Percentiles rank a stretch among this genome's conserved stretches.
Conservation (phyloP, 2,797 vertebrate species). For the Rhincodon typus region DNA sequence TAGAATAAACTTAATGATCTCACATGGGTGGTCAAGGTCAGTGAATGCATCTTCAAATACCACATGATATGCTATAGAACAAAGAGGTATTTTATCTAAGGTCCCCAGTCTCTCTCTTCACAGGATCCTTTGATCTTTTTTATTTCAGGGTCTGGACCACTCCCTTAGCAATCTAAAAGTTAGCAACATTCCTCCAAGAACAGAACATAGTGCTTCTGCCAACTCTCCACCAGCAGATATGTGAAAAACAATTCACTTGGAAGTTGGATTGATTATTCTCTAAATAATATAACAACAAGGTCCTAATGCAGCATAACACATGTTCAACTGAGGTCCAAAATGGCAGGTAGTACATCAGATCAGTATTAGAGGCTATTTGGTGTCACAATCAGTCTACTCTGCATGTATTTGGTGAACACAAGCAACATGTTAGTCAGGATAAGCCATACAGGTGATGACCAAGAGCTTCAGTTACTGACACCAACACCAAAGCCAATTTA, state of each 20-base stretch:
- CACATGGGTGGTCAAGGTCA: neutral
- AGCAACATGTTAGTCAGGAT: too few relatives aligned
- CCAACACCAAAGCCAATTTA: too few relatives aligned
- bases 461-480: too few relatives aligned
- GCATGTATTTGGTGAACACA: too few relatives aligned
- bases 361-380: too few relatives aligned
- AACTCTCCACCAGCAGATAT: neutral
- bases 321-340: neutral
- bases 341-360: too few relatives aligned
- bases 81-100: neutral
- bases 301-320: neutral
- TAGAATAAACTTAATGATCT: too few relatives aligned
- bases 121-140: neutral
- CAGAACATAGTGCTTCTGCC: neutral
- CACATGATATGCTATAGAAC: neutral
- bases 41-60: neutral
- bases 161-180: neutral
- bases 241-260: too few relatives aligned
- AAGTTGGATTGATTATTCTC: neutral
- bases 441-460: too few relatives aligned
- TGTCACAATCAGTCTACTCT: too few relatives aligned
- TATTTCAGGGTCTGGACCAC: neutral
- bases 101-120: neutral
- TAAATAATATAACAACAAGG: neutral
- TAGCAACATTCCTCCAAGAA: neutral